Base-by-base conservation (phyloP, 1,140 invertebrate species). In the Arctopsyche grandis region DNA sequence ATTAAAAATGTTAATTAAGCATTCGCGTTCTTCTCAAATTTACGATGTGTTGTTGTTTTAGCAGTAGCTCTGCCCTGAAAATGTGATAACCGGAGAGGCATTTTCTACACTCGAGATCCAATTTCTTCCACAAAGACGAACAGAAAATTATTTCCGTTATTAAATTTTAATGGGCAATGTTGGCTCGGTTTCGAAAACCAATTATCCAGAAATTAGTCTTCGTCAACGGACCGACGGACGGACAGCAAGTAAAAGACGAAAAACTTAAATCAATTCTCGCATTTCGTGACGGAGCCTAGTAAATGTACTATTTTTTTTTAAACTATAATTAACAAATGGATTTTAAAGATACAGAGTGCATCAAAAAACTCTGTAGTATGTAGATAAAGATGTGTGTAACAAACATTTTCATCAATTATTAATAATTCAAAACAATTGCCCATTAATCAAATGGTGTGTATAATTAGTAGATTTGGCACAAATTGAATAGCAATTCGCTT, bases 121-220 rank as follows among this genome's bases (percentile, higher is more conserved):
- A 60, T 60, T 60, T 60, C 56, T 19, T 60, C 56, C n/a, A 60
- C 56, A 60, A 60, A 60, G 56, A 60, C 56, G 56, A 60, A 60
- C 56, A 60, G 56, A 60, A 60, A 60, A 60, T 60, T 60, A 60
- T 60, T 60, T 60, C 56, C 56, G 56, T 60, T 60, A 60, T 60
- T 60, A 60, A 60, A 60, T 60, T 60, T 60, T 60, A 19, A 60
- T 60, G 56, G 56, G 16, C 56, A 60, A 60, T 21, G 56, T 60
- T 60, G 56, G 56, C 56, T 60, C 16, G 56, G 56, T 60, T 60
- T 60, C 56, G 56, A 60, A 60, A 60, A 60, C 56, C 56, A 60
- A 60, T 60, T 60, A 60, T 60, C 56, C 56, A 60, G 56, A 60
- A 60, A 60, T 60, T 60, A 60, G 56, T 60, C 56, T 60, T 60